Evolutionary conservation across 2,113 vertebrate species (phyloP).

Genomic region (Puffinus mauretanicus): DNA sequence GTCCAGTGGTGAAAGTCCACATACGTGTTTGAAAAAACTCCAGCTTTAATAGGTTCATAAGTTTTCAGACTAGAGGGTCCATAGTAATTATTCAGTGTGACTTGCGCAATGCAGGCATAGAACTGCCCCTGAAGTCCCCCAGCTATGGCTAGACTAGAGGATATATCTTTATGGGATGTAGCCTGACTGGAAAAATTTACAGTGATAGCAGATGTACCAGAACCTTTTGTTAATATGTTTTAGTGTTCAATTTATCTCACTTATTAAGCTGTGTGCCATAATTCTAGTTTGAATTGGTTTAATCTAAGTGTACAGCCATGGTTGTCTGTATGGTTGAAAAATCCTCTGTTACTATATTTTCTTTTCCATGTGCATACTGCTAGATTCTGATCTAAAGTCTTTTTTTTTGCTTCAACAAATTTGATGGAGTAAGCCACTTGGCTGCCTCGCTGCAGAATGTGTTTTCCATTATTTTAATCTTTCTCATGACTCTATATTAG

Average conservation of each 20-base stretch:
- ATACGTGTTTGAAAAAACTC: not conserved
- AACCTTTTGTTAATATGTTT: not conserved
- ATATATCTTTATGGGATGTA: not conserved
- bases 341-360: not conserved
- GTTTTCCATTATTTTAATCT: conserved; percentile 21
- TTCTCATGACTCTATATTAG: not conserved
- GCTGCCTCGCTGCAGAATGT: not conserved
- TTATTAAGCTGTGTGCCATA: not conserved
- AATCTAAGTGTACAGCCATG: not conserved
- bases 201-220: not conserved
- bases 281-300: not conserved
- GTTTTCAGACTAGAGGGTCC: not conserved
- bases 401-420: not conserved
- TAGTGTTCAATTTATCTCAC: not conserved
- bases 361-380: not conserved
- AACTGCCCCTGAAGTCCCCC: not conserved
- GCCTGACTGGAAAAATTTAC: not conserved
- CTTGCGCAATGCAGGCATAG: not conserved
- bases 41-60: not conserved
- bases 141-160: not conserved
- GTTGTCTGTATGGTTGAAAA: not conserved
- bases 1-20: not conserved
- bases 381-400: not conserved
- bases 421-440: not conserved
- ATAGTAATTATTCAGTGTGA: not conserved